phyloP scores from a whole-genome alignment of 2,113 vertebrate species.

The Eubucco bourcierii region DNA sequence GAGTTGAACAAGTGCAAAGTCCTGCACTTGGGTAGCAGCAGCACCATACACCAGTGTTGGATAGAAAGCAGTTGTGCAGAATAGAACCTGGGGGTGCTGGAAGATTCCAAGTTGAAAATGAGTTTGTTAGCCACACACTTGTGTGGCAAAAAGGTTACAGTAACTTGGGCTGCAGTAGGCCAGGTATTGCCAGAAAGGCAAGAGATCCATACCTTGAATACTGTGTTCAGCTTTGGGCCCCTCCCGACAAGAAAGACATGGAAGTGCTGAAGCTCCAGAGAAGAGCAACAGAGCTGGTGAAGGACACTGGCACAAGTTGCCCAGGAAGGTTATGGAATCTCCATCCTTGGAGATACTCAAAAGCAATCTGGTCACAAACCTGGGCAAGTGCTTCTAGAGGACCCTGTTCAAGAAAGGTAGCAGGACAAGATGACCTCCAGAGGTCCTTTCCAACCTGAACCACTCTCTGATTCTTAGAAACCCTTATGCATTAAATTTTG shows the following conservation, averaged over 20 bases:
- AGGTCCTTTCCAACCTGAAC: background rate
- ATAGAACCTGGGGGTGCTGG: background rate
- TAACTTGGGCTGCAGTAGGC: background rate
- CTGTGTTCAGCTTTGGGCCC: background rate
- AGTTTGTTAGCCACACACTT: too few species aligned
- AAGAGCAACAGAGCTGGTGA: too few species aligned
- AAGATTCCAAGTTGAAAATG: background rate
- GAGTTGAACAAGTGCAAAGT: background rate
- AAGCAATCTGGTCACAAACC: background rate
- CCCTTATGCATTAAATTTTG: background rate
- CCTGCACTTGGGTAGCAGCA: background rate
- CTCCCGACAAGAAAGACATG: background rate
- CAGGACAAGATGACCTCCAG: background rate
- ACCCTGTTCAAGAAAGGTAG: background rate
- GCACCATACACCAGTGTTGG: accelerated
- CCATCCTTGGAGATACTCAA: background rate
- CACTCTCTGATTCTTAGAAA: background rate
- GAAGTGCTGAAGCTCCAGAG: too few species aligned
- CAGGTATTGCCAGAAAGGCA: background rate
- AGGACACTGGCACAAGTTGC: background rate
- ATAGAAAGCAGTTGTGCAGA: background rate
- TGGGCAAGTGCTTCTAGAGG: background rate
- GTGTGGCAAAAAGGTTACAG: accelerated
- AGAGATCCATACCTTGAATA: background rate
- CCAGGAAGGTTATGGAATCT: background rate